Evolutionary conservation across 2,888 invertebrate species (phyloP), one percentile per base, ranked within the genome.

Genomic region (Periphyllus acericola): DNA sequence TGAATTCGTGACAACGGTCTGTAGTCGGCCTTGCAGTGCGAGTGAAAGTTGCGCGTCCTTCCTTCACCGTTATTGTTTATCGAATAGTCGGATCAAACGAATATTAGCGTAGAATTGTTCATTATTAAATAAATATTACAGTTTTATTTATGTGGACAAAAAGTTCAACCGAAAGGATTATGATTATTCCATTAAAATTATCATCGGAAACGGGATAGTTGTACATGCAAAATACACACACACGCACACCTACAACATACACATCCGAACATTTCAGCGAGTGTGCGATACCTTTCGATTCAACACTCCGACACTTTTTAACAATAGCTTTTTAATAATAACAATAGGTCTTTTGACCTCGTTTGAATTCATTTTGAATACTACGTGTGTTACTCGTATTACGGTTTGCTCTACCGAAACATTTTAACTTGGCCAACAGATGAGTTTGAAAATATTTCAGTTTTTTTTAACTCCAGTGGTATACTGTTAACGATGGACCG

Each of bases 11-110:
- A 66, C 55, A 40, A 60, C 83, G 34, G 55, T 74, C 55, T 36
- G 55, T 40, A 40, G 68, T 19, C 85, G 85, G 68, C 85, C 85
- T 85, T 85, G 78, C n/a, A 32, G 21, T 52, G 71, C 78, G 14
- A 85, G 85, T 85, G 85, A 85, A 85, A 85, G 85, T 78, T 46
- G 71, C 36, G 74, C 76, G 78, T 85, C 85, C 68, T 85, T 78
- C 85, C 84, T 68, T 52, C 68, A 52, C 85, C 78, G 75, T 83
- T 83, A 66, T 83, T 66, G 83, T 83, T 46, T 76, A 66, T 83
- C 36, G 11, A 55, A 55, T 40, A 29, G 34, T 34, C 55, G 34
- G 36, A 60, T 60, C 55, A 9, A 83, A 83, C 29, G 29, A 66
- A 83, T 34, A 11, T 11, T 14, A 72, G 17, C 36, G 19, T 60